phyloP scores from a whole-genome alignment of 1,140 invertebrate species.

The Cydia strobilella region DNA sequence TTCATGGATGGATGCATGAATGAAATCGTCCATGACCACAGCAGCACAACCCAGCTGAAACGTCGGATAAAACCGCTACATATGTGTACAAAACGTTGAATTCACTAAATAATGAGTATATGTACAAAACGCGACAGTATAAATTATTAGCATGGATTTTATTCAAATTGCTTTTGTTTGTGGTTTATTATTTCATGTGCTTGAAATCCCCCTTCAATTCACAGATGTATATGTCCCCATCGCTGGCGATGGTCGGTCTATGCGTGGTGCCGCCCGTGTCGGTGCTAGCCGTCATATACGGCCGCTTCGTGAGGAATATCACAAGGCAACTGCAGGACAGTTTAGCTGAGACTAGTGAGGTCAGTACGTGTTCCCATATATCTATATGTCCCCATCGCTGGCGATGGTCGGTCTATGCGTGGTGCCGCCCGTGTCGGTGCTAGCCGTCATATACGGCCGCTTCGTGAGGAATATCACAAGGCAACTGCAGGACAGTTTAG shows the following conservation, averaged over 20 bases:
- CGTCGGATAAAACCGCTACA: too few relatives aligned
- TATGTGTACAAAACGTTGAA: too few relatives aligned
- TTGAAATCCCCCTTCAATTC: too few relatives aligned
- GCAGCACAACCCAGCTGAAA: too few relatives aligned
- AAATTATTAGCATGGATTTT: too few relatives aligned
- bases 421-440: constrained; percentile 92
- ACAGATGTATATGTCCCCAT: constrained; percentile 95
- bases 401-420: constrained; percentile 91
- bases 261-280: constrained; percentile 94
- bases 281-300: constrained; percentile 92
- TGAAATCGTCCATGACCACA: too few relatives aligned
- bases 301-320: constrained; percentile 92
- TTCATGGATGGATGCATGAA: too few relatives aligned
- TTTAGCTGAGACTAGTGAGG: constrained; percentile 87
- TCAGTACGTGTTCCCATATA: constrained; percentile 79
- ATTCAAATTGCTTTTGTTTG: too few relatives aligned
- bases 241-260: constrained; percentile 91
- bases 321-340: constrained; percentile 92
- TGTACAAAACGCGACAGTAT: too few relatives aligned
- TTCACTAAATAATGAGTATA: too few relatives aligned
- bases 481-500: constrained; percentile 91
- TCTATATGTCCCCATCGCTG: constrained; percentile 94
- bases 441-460: constrained; percentile 94
- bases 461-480: constrained; percentile 93
- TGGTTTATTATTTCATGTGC: too few relatives aligned